Evolutionary conservation across 1,140 invertebrate species (phyloP), one percentile per base, ranked within the genome.

Genomic region (Dinoponera quadriceps): DNA sequence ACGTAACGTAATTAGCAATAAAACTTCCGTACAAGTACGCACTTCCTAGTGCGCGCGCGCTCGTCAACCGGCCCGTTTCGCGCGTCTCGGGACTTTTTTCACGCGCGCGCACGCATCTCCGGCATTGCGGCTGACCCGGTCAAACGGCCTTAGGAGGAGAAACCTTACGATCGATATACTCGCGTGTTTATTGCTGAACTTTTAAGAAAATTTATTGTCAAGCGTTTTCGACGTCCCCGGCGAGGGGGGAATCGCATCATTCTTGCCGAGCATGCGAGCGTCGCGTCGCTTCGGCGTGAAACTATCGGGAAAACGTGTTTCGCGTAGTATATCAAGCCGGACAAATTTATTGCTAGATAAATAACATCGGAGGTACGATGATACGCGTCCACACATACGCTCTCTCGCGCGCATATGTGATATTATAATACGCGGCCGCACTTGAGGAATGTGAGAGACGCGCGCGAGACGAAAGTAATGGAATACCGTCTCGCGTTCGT

Each of bases 341-440:
- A 73, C 66, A 84, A 87, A 87, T 87, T 87, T 87, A 87, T 87
- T 83, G 59, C 66, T 83, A 78, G 82, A 87, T 87, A 87, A 87
- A 87, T 87, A 87, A 87, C 72, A 66, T 75, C 48, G n/a, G 25
- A 44, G 48, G 72, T 72, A 75, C 78, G 71, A 80, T 60, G 66
- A 57, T 57, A 62, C 65, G 75, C 65, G 65, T 57, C 29, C 55
- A 27, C 49, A 44, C 51, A 44, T 44, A 44, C 59, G 54, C n/a
- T n/a, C n/a, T n/a, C n/a, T n/a, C 60, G 25, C 18, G 25, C 33
- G 59, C 51, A 38, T 62, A 25, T 68, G 62, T 77, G 66, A 77
- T 66, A 77, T 77, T 77, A 77, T 66, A 80, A 71, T 51, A 14
- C 62, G 62, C 49, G 73, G 16, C 22, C 59, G 75, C 75, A 68